phyloP scores from a whole-genome alignment of 2,797 vertebrate genomes.

The Sebastes minor region DNA sequence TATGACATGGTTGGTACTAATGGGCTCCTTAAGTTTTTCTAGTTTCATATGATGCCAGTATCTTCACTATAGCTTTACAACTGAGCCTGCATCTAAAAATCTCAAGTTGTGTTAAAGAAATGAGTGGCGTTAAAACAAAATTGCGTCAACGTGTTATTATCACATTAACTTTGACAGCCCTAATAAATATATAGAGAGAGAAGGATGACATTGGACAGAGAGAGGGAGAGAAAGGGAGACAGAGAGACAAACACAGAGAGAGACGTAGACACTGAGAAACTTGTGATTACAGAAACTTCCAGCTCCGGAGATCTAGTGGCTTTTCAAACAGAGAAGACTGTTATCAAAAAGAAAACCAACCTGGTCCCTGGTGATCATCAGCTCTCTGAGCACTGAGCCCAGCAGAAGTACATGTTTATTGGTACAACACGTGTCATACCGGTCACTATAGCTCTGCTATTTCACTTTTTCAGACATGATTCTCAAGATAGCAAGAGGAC shows the following conservation, averaged over 20 bases:
- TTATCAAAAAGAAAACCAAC: constrained; percentile 31
- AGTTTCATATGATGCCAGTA: too few relatives aligned
- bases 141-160: too few relatives aligned
- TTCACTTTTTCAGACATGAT: background rate
- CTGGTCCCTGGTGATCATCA: constrained; percentile 21
- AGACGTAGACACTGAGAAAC: background rate
- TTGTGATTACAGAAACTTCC: background rate
- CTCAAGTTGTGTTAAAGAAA: too few relatives aligned
- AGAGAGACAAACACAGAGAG: background rate
- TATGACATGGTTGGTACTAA: too few relatives aligned
- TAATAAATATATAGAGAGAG: background rate
- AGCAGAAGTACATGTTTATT: constrained; percentile 28
- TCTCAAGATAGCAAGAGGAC: background rate
- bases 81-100: too few relatives aligned
- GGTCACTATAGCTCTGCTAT: constrained; percentile 1
- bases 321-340: constrained; percentile 20
- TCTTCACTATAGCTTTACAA: too few relatives aligned
- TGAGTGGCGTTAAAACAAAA: too few relatives aligned
- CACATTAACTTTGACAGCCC: too few relatives aligned
- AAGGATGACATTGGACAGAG: background rate
- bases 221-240: background rate
- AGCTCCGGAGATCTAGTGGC: background rate
- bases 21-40: too few relatives aligned
- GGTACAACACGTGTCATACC: background rate
- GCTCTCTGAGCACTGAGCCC: constrained; percentile 2